Conservation (phyloP, 2,888 invertebrate species). For the Ecdyonurus torrentis region DNA sequence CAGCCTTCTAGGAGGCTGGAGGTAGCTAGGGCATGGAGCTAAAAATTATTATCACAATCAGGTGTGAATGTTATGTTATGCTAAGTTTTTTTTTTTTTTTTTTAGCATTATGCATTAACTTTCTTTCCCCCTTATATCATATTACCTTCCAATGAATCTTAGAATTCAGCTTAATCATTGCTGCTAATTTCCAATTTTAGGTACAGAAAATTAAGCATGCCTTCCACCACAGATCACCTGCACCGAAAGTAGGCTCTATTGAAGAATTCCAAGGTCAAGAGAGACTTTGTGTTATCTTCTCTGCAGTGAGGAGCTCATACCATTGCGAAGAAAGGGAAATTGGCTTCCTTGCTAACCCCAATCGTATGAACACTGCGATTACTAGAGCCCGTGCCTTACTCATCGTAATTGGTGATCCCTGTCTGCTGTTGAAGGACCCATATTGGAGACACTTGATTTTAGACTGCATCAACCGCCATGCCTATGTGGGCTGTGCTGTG, state of each 20-base stretch:
- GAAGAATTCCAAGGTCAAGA: constrained; percentile 82
- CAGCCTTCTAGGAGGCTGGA: too few relatives aligned
- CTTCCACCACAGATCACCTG: constrained; percentile 27
- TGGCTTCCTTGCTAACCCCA: constrained; percentile 56
- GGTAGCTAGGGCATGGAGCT: too few relatives aligned
- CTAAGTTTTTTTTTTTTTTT: too few relatives aligned
- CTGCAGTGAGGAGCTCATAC: constrained; percentile 36
- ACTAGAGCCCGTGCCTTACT: constrained; percentile 67
- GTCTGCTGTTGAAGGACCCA: constrained; percentile 43
- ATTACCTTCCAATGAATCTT: too few relatives aligned
- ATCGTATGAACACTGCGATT: constrained; percentile 76
- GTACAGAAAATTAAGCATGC: constrained; percentile 47
- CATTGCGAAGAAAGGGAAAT: constrained; percentile 34
- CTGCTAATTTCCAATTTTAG: too few relatives aligned
- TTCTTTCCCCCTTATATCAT: too few relatives aligned
- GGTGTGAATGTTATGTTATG: too few relatives aligned
- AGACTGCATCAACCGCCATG: constrained; percentile 42
- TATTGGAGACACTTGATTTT: constrained; percentile 45
- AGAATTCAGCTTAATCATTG: too few relatives aligned
- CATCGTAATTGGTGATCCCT: constrained; percentile 71
- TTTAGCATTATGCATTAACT: too few relatives aligned
- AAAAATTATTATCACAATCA: too few relatives aligned
- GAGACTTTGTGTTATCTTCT: constrained; percentile 50
- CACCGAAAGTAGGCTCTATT: constrained; percentile 59
- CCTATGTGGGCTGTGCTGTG: constrained; percentile 53